Evolutionary conservation across 2,888 invertebrate genomes (phyloP).

Genomic region (Lochmaea capreae): DNA sequence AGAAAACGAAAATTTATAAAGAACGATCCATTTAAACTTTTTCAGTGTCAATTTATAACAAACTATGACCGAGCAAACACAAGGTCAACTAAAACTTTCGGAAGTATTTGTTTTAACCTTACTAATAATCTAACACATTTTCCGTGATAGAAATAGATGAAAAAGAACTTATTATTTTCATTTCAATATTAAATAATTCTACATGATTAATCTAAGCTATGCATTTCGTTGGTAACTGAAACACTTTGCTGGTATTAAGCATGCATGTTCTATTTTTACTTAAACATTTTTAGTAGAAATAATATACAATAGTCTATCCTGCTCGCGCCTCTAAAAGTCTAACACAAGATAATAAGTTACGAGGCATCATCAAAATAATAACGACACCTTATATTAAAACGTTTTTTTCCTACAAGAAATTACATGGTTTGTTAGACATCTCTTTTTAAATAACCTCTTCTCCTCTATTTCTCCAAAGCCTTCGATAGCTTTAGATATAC

Average conservation of each 20-base stretch:
- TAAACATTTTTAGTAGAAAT: slow-evolving; percentile 6
- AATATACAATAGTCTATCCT: slow-evolving; percentile 6
- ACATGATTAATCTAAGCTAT: not conserved
- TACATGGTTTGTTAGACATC: no score
- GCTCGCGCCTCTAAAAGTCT: not conserved
- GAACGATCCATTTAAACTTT: not conserved
- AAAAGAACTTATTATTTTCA: not conserved
- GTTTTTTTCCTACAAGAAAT: no score
- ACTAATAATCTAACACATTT: not conserved
- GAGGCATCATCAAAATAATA: not conserved
- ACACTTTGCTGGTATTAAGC: slow-evolving; percentile 6
- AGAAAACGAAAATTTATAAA: no score
- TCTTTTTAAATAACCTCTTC: no score
- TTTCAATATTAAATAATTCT: not conserved
- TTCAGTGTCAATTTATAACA: not conserved
- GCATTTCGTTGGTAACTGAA: not conserved
- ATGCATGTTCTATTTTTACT: slow-evolving; percentile 19
- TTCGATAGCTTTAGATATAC: no score
- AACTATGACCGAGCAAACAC: not conserved
- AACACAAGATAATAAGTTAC: no score
- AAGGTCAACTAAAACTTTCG: not conserved
- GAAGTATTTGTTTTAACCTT: not conserved
- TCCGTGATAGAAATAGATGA: not conserved
- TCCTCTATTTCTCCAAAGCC: no score
- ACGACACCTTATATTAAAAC: no score